phyloP scores from a whole-genome alignment of 37 sponge, comb jelly and placozoan species.

The Aplysina aerophoba region DNA sequence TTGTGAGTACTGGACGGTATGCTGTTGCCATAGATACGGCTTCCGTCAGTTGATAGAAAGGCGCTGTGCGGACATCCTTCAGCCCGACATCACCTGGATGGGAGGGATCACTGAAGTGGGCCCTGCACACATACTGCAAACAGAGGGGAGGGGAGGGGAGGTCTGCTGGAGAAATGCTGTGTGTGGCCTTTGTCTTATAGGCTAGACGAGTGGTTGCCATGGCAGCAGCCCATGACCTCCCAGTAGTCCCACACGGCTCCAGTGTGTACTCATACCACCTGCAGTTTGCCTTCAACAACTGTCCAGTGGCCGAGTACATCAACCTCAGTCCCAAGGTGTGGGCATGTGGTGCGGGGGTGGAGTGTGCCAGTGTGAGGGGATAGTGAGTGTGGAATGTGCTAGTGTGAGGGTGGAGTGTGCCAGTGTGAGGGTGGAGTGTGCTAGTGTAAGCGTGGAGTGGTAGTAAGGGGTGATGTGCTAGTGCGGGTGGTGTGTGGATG shows the following conservation, averaged over 20 bases:
- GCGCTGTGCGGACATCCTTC: conserved; percentile 78
- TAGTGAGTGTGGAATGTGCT: background rate
- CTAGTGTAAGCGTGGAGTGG: background rate
- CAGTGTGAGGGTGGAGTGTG: background rate
- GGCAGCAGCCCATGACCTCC: conserved; percentile 78
- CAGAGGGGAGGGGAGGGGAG: background rate
- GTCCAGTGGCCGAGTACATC: conserved; percentile 92
- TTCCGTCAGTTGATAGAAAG: conserved; percentile 65
- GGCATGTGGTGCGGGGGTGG: background rate
- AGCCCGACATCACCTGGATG: conserved; percentile 91
- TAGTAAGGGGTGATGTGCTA: background rate
- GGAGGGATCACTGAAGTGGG: conserved; percentile 89
- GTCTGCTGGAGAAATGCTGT: background rate
- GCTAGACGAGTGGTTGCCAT: conserved; percentile 74
- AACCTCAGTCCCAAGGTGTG: conserved; percentile 80
- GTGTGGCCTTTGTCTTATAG: background rate
- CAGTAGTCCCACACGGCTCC: conserved; percentile 89
- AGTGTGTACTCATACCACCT: conserved; percentile 91
- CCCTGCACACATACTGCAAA: too few relatives aligned
- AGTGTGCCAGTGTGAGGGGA: background rate
- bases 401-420: background rate
- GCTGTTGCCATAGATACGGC: conserved; percentile 61
- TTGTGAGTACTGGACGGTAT: background rate
- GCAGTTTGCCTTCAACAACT: conserved; percentile 88
- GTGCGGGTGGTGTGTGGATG: too few relatives aligned